Conservation (phyloP, 2,888 invertebrate species). For the Eristalinus sepulchralis region DNA sequence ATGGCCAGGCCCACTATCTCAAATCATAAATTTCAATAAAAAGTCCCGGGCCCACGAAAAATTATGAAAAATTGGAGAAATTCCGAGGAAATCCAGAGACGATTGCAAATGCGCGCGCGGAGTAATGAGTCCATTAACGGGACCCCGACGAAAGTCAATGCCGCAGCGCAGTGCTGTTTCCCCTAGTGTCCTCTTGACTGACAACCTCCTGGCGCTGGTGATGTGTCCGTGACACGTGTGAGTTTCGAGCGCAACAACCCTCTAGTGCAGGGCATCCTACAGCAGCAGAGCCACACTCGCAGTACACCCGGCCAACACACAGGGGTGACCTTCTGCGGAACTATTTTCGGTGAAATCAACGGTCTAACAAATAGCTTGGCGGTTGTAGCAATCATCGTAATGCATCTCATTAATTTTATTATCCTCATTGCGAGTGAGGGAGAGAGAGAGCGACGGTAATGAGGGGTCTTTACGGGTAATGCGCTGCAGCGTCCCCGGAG, state of each 20-base stretch:
- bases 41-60: conserved; percentile 29
- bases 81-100: conserved; percentile 39
- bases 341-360: conserved; percentile 60
- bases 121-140: conserved; percentile 68
- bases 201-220: conserved; percentile 37
- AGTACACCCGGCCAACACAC: background rate
- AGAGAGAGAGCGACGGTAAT: conserved; percentile 35
- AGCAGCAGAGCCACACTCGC: too few species aligned
- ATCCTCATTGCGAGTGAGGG: conserved; percentile 35
- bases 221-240: conserved; percentile 62
- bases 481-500: conserved; percentile 50
- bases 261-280: conserved; percentile 20
- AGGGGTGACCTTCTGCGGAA: conserved; percentile 36
- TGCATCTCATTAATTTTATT: conserved; percentile 71
- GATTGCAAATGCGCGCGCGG: conserved; percentile 3
- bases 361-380: conserved; percentile 64
- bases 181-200: conserved; percentile 28
- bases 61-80: conserved; percentile 32
- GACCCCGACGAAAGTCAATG: conserved; percentile 33
- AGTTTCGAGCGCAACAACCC: conserved; percentile 36
- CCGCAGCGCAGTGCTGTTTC: conserved; percentile 3
- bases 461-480: conserved; percentile 69
- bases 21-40: conserved; percentile 71
- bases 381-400: conserved; percentile 68
- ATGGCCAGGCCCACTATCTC: conserved; percentile 28